Percentiles rank a stretch among this genome's conserved stretches.
phyloP scores from a whole-genome alignment of 1,140 invertebrate genomes.

The Panagrolaimus sp. region DNA sequence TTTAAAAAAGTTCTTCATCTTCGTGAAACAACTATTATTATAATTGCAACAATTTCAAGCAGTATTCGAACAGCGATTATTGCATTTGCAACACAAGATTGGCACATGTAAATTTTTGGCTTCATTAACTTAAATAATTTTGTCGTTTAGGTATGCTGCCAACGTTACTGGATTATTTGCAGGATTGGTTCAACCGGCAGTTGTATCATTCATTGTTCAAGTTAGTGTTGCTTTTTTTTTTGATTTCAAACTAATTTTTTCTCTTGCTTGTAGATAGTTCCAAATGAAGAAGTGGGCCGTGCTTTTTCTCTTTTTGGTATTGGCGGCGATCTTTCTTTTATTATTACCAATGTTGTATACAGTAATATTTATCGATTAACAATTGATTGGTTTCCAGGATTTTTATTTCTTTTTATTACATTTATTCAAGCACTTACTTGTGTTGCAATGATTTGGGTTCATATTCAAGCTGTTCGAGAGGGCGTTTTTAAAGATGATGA shows the following conservation, averaged over 20 bases:
- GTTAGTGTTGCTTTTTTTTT: conserved; percentile 11
- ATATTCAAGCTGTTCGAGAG: conserved; percentile 24
- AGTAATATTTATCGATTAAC: conserved; percentile 38
- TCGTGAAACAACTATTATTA: conserved; percentile 39
- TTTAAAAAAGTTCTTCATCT: conserved; percentile 36
- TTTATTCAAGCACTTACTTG: conserved; percentile 25
- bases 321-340: conserved; percentile 39
- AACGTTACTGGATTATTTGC: conserved; percentile 37
- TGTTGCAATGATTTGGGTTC: conserved; percentile 42
- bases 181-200: conserved; percentile 41
- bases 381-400: conserved; percentile 41
- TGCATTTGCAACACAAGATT: conserved; percentile 30
- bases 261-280: conserved; percentile 29
- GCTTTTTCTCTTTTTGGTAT: conserved; percentile 45
- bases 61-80: conserved; percentile 23
- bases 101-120: too few species aligned
- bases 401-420: conserved; percentile 41
- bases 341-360: conserved; percentile 37
- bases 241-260: conserved; percentile 9
- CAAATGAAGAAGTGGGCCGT: conserved; percentile 34
- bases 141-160: too few species aligned
- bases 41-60: conserved; percentile 33
- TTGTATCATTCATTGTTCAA: conserved; percentile 42
- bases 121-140: too few species aligned
- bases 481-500: conserved; percentile 12